Evolutionary conservation across 1,140 invertebrate genomes (phyloP), one percentile per base, ranked within the genome.

Genomic region (Stegodyphus dumicola): DNA sequence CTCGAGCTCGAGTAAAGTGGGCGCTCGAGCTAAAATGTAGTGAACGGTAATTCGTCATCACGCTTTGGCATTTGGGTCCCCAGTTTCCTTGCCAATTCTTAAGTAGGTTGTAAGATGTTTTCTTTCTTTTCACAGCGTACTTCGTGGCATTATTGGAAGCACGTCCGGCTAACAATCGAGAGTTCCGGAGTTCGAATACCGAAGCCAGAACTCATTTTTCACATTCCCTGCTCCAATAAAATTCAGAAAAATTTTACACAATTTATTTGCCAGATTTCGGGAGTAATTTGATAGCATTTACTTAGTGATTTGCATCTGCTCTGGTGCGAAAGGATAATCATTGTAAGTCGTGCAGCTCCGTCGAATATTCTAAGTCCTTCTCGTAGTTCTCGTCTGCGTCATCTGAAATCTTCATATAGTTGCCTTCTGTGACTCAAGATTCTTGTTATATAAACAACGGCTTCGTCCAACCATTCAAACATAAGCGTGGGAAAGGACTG

Each of bases 171-270:
- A n/a, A n/a, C n/a, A n/a, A n/a, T n/a, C n/a, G n/a, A n/a, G 87
- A 48, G 49, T 73, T 73, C n/a, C 7, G 80, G 67, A 73, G 33
- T 73, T 89, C 15, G 88, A 76, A 13, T 90, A 18, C 53, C 92
- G 92, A 81, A 89, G 51, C 74, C 89, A 71, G 49, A 92, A 13
- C 86, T 89, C 91, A 88, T 92, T 91, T 89, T 92, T 89, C 54
- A 93, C 89, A 88, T 90, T 91, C 85, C 88, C 11, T 17, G 87
- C 48, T 85, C 79, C 87, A 66, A 54, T 54, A 6, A 52, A 6
- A 48, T 49, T n/a, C 6, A 33, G 6, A 11, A 73, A n/a, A 7
- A 6, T 48, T 7, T 11, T 13, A n/a, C n/a, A 9, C 6, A 7
- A 17, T 10, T 73, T 52, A 48, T 73, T 33, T n/a, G 70, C 70